Evolutionary conservation across 2,797 vertebrate genomes (phyloP).

Genomic region (Pachyuromys duprasi): DNA sequence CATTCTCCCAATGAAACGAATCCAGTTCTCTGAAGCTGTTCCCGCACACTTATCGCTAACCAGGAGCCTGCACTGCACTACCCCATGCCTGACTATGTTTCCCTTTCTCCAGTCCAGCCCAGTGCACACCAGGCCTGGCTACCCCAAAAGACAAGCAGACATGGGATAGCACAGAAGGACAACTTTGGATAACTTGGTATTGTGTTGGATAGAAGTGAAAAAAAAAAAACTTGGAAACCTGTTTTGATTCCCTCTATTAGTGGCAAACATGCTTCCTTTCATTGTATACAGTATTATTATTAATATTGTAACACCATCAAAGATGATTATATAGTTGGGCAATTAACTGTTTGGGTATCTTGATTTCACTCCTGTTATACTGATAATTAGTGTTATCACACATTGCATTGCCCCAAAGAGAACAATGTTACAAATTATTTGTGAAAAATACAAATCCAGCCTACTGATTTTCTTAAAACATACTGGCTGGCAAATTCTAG

Average conservation of each 20-base stretch:
- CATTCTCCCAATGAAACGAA: no score
- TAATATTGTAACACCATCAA: conserved; percentile 1
- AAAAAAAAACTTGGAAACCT: background rate
- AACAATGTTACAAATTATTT: conserved; percentile 39
- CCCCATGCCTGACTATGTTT: no score
- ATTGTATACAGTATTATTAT: background rate
- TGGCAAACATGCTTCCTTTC: background rate
- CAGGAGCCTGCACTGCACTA: no score
- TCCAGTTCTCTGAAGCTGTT: no score
- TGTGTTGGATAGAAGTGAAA: background rate
- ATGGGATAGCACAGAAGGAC: background rate
- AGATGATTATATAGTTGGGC: background rate
- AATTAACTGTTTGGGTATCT: conserved; percentile 18
- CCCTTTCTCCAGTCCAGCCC: no score
- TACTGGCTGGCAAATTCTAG: conserved; percentile 5
- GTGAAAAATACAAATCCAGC: conserved; percentile 41
- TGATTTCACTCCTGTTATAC: background rate
- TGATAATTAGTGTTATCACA: conserved; percentile 58
- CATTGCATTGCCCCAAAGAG: background rate
- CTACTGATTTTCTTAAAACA: conserved; percentile 46
- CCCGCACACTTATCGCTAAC: no score
- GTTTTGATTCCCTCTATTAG: background rate
- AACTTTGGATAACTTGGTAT: background rate
- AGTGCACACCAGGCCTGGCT: no score
- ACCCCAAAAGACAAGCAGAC: no score